A percentile compares a stretch with the other conserved stretches of the same genome.
These are phyloP conservation scores for Urocyon cinereoargenteus DNA, from an alignment of 2,797 vertebrate species.

Conservation along the genomic window DNA sequence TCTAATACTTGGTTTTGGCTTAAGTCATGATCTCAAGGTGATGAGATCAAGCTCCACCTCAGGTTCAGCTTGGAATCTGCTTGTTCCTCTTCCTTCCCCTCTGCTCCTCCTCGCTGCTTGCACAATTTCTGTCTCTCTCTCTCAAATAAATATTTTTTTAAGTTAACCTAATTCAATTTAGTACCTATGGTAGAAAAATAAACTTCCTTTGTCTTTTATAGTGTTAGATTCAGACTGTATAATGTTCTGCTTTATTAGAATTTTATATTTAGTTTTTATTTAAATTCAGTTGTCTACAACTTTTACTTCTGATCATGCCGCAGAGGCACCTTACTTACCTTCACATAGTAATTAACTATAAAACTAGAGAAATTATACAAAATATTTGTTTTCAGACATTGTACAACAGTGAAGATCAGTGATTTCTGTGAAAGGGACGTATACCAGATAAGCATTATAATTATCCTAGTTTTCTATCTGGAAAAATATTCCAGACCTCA, in stretches of 20 bases:
- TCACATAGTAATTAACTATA: not conserved
- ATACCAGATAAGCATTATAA: not conserved
- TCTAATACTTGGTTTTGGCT: no score
- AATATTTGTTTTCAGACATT: not conserved
- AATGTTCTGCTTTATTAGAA: not conserved
- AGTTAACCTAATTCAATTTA: not conserved
- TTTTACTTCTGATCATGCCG: not conserved
- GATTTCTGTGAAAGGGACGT: not conserved
- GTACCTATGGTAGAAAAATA: not conserved
- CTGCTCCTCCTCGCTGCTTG: not conserved
- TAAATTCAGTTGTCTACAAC: not conserved
- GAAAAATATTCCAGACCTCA: not conserved
- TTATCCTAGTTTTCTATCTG: not conserved
- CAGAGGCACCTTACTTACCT: not conserved
- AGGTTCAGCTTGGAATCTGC: not conserved
- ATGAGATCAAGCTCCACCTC: no score
- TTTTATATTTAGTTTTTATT: not conserved
- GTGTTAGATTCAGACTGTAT: not conserved
- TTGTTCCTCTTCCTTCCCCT: not conserved
- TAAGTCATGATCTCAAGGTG: no score
- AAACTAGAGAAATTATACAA: not conserved
- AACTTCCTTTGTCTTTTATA: not conserved
- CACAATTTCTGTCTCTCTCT: not conserved
- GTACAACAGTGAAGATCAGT: not conserved
- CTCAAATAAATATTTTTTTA: not conserved